A percentile compares a stretch with the other conserved stretches of the same genome.
Conservation (phyloP, 2,797 vertebrate genomes). For the Characodon lateralis region DNA sequence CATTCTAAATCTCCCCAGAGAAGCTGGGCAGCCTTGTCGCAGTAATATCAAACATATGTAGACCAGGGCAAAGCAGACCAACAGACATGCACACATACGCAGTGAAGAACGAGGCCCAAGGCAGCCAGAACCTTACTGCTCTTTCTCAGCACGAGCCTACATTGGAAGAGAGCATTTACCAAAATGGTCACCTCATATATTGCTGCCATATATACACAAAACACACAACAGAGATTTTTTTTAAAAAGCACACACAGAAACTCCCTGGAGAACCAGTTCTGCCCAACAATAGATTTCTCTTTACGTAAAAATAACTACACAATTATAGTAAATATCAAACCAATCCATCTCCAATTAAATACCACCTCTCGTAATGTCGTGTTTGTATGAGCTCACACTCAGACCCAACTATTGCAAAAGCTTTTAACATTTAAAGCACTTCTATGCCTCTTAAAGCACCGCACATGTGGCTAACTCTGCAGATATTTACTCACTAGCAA, state of each 20-base stretch:
- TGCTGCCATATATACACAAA: slow-evolving; percentile 19
- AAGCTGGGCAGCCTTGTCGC: slow-evolving; percentile 81
- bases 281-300: neutral
- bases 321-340: neutral
- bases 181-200: slow-evolving; percentile 29
- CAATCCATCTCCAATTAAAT: neutral
- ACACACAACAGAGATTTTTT: slow-evolving; percentile 6
- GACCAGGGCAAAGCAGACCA: slow-evolving; percentile 61
- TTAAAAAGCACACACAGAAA: neutral
- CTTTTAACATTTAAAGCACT: neutral
- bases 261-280: neutral
- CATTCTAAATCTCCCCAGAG: slow-evolving; percentile 81
- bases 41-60: slow-evolving; percentile 87
- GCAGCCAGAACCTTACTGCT: slow-evolving; percentile 47
- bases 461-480: neutral
- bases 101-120: slow-evolving; percentile 35
- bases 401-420: neutral
- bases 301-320: neutral
- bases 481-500: slow-evolving; percentile 16
- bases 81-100: slow-evolving; percentile 26
- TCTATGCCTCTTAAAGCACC: too few relatives aligned
- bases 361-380: neutral
- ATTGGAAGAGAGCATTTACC: slow-evolving; percentile 48
- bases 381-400: neutral
- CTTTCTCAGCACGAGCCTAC: slow-evolving; percentile 64